These are phyloP conservation scores for Meandrusa payeni DNA, from an alignment of 2,888 invertebrate species.

Conservation along the genomic window DNA sequence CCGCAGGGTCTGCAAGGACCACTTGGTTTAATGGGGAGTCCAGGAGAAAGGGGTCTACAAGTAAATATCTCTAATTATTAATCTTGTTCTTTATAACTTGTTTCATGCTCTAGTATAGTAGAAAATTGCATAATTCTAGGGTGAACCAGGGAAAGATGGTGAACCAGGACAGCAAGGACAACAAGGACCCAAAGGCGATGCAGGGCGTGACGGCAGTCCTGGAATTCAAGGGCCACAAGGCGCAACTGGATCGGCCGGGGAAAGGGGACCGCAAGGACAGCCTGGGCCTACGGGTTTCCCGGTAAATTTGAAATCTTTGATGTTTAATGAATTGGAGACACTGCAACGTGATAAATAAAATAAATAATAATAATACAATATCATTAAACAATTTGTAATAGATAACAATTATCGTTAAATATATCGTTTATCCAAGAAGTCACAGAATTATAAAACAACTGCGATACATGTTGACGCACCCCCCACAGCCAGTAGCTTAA, in stretches of 20 bases:
- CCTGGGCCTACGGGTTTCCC: slow-evolving; percentile 91
- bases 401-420: no score
- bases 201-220: slow-evolving; percentile 88
- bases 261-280: slow-evolving; percentile 88
- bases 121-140: slow-evolving; percentile 63
- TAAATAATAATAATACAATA: no score
- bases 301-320: slow-evolving; percentile 62
- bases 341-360: no score
- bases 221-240: slow-evolving; percentile 89
- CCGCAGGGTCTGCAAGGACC: slow-evolving; percentile 89
- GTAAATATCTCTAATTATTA: no score
- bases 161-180: slow-evolving; percentile 87
- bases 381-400: no score
- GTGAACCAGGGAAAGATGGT: slow-evolving; percentile 90
- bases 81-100: no score
- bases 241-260: slow-evolving; percentile 85
- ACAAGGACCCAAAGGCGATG: slow-evolving; percentile 88
- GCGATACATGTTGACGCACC: no score
- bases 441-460: no score
- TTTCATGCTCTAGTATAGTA: no score
- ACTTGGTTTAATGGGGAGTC: slow-evolving; percentile 87
- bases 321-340: no score
- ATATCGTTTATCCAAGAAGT: no score
- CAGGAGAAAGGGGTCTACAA: slow-evolving; percentile 88
- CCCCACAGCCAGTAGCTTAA: no score